A percentile compares a stretch with the other conserved stretches of the same genome.
phyloP scores from a whole-genome alignment of 2,113 vertebrate species.

The Sapayoa aenigma region DNA sequence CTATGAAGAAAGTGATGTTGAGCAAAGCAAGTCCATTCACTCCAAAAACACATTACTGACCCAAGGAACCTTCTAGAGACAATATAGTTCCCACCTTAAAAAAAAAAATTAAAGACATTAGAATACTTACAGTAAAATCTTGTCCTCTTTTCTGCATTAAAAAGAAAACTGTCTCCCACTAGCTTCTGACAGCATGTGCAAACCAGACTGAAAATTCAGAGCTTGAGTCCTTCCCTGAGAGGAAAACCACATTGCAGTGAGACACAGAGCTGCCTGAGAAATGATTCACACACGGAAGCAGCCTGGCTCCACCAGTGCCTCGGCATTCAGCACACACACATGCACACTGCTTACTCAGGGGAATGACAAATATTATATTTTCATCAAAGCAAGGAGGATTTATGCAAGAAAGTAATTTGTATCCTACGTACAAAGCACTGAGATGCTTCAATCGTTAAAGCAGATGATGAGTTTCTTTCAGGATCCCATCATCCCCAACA shows the following conservation, averaged over 20 bases:
- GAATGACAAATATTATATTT: slow-evolving; percentile 60
- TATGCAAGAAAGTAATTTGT: not conserved
- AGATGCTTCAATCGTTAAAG: not conserved
- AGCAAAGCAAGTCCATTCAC: not conserved
- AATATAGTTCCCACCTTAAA: not conserved
- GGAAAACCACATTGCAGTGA: slow-evolving; percentile 76
- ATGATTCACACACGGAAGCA: slow-evolving; percentile 75
- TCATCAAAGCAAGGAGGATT: slow-evolving; percentile 33
- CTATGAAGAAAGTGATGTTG: not conserved
- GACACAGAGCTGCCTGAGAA: slow-evolving; percentile 65
- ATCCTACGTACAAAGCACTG: not conserved
- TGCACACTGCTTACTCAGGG: slow-evolving; percentile 20
- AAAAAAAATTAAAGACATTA: not conserved
- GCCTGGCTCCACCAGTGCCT: slow-evolving; percentile 58
- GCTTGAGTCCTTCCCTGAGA: slow-evolving; percentile 62
- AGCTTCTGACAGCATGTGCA: slow-evolving; percentile 65
- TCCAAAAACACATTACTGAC: not conserved
- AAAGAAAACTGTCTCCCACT: slow-evolving; percentile 45
- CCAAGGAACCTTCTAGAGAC: not conserved
- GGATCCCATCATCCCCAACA: not conserved
- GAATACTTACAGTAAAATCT: slow-evolving; percentile 68
- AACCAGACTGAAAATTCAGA: slow-evolving; percentile 65
- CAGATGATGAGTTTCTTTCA: not conserved
- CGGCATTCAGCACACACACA: slow-evolving; percentile 33
- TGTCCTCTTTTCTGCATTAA: slow-evolving; percentile 6